A percentile compares a stretch with the other conserved stretches of the same genome.
Conservation (phyloP, 1,140 invertebrate species). For the Cyphomyrmex costatus region DNA sequence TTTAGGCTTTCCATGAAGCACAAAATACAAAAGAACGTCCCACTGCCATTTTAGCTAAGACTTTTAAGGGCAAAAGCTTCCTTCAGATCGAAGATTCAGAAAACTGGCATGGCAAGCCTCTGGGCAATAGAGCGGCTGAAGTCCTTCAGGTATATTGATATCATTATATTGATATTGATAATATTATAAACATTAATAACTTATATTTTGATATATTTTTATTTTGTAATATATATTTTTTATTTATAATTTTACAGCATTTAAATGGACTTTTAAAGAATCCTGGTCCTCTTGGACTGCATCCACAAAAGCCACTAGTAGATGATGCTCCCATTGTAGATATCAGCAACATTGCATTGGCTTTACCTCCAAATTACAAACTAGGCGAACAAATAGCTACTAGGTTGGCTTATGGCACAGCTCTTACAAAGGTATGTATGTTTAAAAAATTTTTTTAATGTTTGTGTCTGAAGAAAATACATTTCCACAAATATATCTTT, state of each 20-base stretch:
- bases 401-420: conserved; percentile 97
- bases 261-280: conserved; percentile 90
- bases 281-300: conserved; percentile 86
- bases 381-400: conserved; percentile 95
- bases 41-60: conserved; percentile 97
- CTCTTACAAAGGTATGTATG: conserved; percentile 91
- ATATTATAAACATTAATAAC: conserved; percentile 23
- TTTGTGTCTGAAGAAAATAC: neutral
- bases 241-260: conserved; percentile 86
- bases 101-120: conserved; percentile 99
- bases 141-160: conserved; percentile 89
- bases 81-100: conserved; percentile 95
- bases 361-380: conserved; percentile 95
- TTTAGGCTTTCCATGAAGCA: conserved; percentile 93
- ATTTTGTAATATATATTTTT: conserved; percentile 22
- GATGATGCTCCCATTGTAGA: conserved; percentile 91
- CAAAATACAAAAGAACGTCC: conserved; percentile 93
- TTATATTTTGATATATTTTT: conserved; percentile 17
- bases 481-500: conserved; percentile 4
- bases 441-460: neutral
- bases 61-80: conserved; percentile 97
- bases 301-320: conserved; percentile 90
- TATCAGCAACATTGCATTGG: conserved; percentile 92
- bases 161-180: conserved; percentile 29
- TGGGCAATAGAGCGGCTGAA: conserved; percentile 93